Evolutionary conservation across 1,140 invertebrate species (phyloP).

Genomic region (Drosophila auraria): DNA sequence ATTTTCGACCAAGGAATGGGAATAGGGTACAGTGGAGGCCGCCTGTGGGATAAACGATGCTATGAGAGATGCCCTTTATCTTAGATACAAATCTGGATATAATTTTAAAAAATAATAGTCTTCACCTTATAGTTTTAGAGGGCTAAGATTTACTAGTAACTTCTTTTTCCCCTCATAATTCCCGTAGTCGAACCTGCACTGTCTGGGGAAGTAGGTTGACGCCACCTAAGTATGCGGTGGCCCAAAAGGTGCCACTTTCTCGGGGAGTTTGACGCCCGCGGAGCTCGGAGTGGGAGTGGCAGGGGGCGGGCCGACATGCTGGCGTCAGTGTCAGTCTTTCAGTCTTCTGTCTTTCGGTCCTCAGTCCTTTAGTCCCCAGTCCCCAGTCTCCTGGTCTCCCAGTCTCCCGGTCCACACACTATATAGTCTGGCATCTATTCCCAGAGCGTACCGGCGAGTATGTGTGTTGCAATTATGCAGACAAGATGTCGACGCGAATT

Average conservation of each 20-base stretch:
- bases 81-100: too few species aligned
- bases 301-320: slow-evolving; percentile 57
- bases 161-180: neutral
- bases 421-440: slow-evolving; percentile 50
- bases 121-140: neutral
- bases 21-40: slow-evolving; percentile 36
- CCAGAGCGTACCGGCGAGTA: slow-evolving; percentile 45
- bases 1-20: slow-evolving; percentile 56
- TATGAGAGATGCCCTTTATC: too few species aligned
- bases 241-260: slow-evolving; percentile 72
- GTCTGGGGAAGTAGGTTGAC: slow-evolving; percentile 71
- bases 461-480: slow-evolving; percentile 83
- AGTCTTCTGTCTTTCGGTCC: neutral
- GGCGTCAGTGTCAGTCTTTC: slow-evolving; percentile 75
- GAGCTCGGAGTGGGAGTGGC: slow-evolving; percentile 13
- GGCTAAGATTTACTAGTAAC: fast-evolving
- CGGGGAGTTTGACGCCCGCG: slow-evolving; percentile 66
- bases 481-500: slow-evolving; percentile 84
- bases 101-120: neutral
- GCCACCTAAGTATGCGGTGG: slow-evolving; percentile 76
- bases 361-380: slow-evolving; percentile 7
- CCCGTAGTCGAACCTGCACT: slow-evolving; percentile 8
- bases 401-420: slow-evolving; percentile 9
- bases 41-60: neutral
- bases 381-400: slow-evolving; percentile 6